Evolutionary conservation across 2,888 invertebrate species (phyloP), one percentile per base, ranked within the genome.

Genomic region (Arrhopalites spinosus): DNA sequence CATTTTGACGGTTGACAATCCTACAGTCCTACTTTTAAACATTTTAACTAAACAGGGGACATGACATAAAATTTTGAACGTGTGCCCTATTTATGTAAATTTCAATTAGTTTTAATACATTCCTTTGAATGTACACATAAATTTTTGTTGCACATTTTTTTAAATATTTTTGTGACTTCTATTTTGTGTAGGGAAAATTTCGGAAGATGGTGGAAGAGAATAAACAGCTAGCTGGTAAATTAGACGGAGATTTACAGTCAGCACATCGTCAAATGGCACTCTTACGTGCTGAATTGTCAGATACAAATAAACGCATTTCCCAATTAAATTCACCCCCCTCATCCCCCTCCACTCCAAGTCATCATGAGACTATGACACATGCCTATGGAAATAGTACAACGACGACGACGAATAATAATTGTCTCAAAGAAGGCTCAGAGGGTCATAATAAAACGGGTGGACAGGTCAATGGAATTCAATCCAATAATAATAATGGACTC

Each of bases 191-290:
- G 90, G 90, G 90, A 87, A 92, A 92, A 89, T 91, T 92, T 86
- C 90, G 92, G 88, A 93, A 92, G 88, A 93, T 93, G 93, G 93
- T 93, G 85, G 93, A 93, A 87, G 93, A 94, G 88, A 93, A 93
- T 88, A 85, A 86, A 82, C 86, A 86, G 78, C 83, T 87, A 75
- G 87, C 87, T 25, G 84, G 86, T 47, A 87, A 88, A 83, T 88
- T 89, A 76, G 88, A 88, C 85, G 86, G 86, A 78, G 90, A 91
- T 85, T 89, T 90, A 83, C 90, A 90, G 82, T 88, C 89, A 74
- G 87, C 90, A 69, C 88, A 90, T 81, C 89, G 90, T 80, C 91
- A 91, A 84, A 88, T 89, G 83, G 87, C 86, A 70, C 86, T 86
- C 64, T 84, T 89, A 78, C 85, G 89, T 68, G 87, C 87, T 30